Base-by-base conservation (phyloP, 2,888 invertebrate genomes). In the Xiphydria camelus region DNA sequence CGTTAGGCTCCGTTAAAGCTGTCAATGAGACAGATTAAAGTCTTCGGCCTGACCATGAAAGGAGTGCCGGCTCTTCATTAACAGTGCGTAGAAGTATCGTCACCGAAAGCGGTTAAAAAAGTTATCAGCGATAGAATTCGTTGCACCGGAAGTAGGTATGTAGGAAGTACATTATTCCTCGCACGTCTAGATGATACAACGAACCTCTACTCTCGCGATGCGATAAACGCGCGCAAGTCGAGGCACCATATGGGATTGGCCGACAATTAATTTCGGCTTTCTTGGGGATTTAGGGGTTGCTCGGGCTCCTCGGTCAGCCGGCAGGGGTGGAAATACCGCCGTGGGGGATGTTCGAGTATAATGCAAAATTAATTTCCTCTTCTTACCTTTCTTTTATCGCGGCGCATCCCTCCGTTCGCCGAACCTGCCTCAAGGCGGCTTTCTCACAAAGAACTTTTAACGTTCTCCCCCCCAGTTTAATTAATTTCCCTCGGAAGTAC, bases 341-440 rank as follows among this genome's bases (percentile, higher is more conserved):
- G 37, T 46, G 38, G 48, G 58, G 54, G 54, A 54, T 50, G 52
- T 48, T 51, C 47, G 45, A 49, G 55, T 55, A 58, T 58, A 58
- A 58, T 58, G 52, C 55, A 58, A 58, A 58, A 58, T 58, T 57
- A 58, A 58, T 58, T 58, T 57, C 54, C 56, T 56, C 46, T 40
- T 56, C 51, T 55, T 54, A 51, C 49, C 52, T 42, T 58, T 55
- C 58, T 58, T 57, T 55, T 55, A 58, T 58, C 55, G 50, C 42
- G 49, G 53, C 53, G 48, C 51, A 53, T 54, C 55, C 49, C 12
- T 29, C 29, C 12, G 9, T 29, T 29, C 29, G 29, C 14, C 29
- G 15, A 29, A 15, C 15, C 15, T 4, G 29, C 29, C 29, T 10
- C 15, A 12, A 29, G 29, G 14, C 12, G 15, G 9, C 29, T 12